Conservation (phyloP, 2,888 invertebrate species). For the Eupithecia subumbrata region DNA sequence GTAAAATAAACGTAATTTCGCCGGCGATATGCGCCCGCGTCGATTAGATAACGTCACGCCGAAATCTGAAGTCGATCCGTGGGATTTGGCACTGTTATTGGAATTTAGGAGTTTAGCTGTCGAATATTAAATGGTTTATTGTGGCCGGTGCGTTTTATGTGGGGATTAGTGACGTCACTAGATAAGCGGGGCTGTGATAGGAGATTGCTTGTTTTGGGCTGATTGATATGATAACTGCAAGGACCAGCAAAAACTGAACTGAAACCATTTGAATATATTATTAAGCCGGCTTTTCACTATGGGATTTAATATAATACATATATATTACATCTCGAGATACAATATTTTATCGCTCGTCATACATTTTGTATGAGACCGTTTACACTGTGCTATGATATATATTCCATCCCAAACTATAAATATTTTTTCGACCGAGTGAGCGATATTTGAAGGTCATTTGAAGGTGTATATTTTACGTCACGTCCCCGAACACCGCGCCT, state of each 20-base stretch:
- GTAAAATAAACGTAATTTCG: constrained; percentile 83
- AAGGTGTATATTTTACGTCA: too few species aligned
- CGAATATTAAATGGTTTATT: constrained; percentile 40
- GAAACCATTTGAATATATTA: not conserved
- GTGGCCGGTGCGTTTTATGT: constrained; percentile 32
- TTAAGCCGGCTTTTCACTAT: too few species aligned
- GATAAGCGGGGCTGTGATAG: constrained; percentile 20
- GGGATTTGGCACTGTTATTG: constrained; percentile 78
- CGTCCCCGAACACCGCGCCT: too few species aligned
- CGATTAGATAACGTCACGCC: constrained; percentile 77
- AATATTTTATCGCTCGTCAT: too few species aligned
- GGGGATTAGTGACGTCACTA: constrained; percentile 28
- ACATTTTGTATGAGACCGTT: too few species aligned
- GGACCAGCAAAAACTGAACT: not conserved
- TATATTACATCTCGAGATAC: too few species aligned
- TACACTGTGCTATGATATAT: too few species aligned
- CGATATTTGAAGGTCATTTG: too few species aligned
- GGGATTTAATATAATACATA: too few species aligned
- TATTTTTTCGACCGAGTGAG: too few species aligned
- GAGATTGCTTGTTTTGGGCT: not conserved
- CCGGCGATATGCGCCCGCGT: constrained; percentile 71
- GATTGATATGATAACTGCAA: not conserved
- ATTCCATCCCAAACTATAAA: too few species aligned
- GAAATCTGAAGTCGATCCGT: constrained; percentile 76
- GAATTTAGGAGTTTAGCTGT: constrained; percentile 63